Evolutionary conservation across 1,140 invertebrate species (phyloP), one percentile per base, ranked within the genome.

Genomic region (Nilaparvata lugens): DNA sequence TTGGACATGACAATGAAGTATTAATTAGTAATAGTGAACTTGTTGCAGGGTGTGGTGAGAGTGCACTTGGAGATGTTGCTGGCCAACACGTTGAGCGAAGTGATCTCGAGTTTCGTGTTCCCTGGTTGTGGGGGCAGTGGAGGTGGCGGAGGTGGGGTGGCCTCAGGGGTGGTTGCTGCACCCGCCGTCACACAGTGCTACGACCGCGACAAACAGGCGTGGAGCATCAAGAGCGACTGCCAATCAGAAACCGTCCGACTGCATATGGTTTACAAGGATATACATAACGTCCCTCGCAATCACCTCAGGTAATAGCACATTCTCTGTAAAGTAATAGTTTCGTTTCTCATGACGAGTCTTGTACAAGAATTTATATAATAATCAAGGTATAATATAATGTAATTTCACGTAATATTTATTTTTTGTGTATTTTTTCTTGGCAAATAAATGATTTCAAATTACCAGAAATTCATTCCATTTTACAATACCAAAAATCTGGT

Each of bases 181-280:
- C 76, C 81, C 0, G 77, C 80, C 4, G 67, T 71, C 0, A 80
- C 85, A 0, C 87, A 88, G 16, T 89, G 87, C 69, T 92, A 91
- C 73, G 90, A 93, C 72, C 76, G 87, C 1, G 89, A 93, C 69
- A 91, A 91, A 65, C 86, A 88, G 67, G 88, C 86, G 0, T 94
- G 91, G 91, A 80, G 83, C 21, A 75, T 93, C 16, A 83, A 91
- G 63, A 83, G 86, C 6, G 89, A 93, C 70, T 81, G 87, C 9
- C 88, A 90, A 66, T 87, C 86, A 0, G 87, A 91, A 63, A 86
- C 83, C 4, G 82, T 91, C 24, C 77, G 86, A 25, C 75, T 94
- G 14, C 83, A 87, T 55, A 81, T 93, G 70, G 84, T 90, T 61
- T 93, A 89, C 76, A 88, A 89, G 56, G 89, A 93, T 68, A 85